Base-by-base conservation (phyloP, 2,797 vertebrate species). In the Mormyrops boulengeri region DNA sequence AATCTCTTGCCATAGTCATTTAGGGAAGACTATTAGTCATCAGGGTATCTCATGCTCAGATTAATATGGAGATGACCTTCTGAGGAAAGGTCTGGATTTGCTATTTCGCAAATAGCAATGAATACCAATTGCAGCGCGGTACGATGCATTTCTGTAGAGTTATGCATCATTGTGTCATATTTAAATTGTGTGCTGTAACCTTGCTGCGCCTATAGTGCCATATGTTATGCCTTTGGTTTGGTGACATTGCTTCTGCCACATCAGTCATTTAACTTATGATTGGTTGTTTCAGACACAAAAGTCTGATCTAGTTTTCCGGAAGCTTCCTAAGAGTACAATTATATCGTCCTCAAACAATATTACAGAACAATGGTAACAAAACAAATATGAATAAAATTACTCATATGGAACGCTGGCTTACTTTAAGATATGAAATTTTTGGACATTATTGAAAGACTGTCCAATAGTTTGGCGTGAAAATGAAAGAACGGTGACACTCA, bases 21-120 rank as follows among this genome's bases (percentile, higher is more conserved):
- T 92, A 90, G 91, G 92, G 92, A 91, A 91, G 92, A 93, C 91
- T 90, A 92, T 94, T 93, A 92, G 92, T 94, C 92, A 94, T 92
- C 93, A 92, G 91, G 91, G 91, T 92, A 92, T 91, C 90, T 92
- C 90, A 92, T 90, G 90, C 92, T 92, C 89, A 77, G 93, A 93
- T 93, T 94, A 93, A 92, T 94, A 94, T 93, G 92, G 90, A 92
- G 93, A 93, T 94, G 92, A 94, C 93, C 93, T 94, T 93, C 93
- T 92, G 91, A 90, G 85, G 88, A 91, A 91, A 92, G 92, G 90
- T 92, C 89, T 88, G 91, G 91, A 91, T 93, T 93, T 93, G 89
- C 91, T 92, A 90, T 91, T 89, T 90, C 77, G 80, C 91, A 94
- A 93, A 93, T 93, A 92, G 90, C 90, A 91, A 92, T 93, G 92